A percentile compares a stretch with the other conserved stretches of the same genome.
These are phyloP conservation scores for Abscondita cerata DNA, from an alignment of 2,888 invertebrate species.

Conservation along the genomic window DNA sequence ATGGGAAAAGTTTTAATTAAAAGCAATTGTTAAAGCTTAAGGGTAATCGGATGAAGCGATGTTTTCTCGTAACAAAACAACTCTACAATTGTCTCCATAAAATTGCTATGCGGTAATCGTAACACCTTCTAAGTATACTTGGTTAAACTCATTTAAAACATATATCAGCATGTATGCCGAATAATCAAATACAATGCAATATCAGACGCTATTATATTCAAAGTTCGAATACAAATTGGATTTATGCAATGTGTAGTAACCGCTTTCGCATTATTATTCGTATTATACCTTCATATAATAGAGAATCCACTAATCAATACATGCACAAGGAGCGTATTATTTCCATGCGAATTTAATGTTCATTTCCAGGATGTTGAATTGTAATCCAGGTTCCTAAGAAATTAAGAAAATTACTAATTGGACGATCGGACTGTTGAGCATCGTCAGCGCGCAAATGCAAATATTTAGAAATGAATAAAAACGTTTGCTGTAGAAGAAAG, in stretches of 20 bases:
- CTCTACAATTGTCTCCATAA: slow-evolving; percentile 13
- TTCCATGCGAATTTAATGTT: neutral
- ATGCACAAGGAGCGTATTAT: slow-evolving; percentile 21
- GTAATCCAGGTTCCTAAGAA: neutral
- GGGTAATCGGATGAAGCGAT: too few species aligned
- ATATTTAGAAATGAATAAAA: too few species aligned
- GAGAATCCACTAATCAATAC: slow-evolving; percentile 24
- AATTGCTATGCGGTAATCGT: slow-evolving; percentile 21
- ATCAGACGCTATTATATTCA: slow-evolving; percentile 30
- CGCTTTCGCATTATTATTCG: slow-evolving; percentile 30
- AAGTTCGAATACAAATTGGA: slow-evolving; percentile 34
- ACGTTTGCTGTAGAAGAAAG: too few species aligned
- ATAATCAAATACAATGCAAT: slow-evolving; percentile 38
- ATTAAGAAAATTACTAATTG: too few species aligned
- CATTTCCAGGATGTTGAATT: neutral
- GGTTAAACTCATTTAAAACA: slow-evolving; percentile 28
- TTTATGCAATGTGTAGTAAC: slow-evolving; percentile 32
- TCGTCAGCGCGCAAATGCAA: too few species aligned
- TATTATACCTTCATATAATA: slow-evolving; percentile 29
- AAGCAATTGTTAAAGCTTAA: too few species aligned
- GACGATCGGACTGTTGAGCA: too few species aligned
- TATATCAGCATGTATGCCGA: slow-evolving; percentile 33
- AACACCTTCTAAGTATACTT: slow-evolving; percentile 24
- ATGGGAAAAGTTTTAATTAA: too few species aligned
- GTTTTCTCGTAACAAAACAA: neutral